phyloP scores from a whole-genome alignment of 2,113 vertebrate species.

The Cyprinodon variegatus region DNA sequence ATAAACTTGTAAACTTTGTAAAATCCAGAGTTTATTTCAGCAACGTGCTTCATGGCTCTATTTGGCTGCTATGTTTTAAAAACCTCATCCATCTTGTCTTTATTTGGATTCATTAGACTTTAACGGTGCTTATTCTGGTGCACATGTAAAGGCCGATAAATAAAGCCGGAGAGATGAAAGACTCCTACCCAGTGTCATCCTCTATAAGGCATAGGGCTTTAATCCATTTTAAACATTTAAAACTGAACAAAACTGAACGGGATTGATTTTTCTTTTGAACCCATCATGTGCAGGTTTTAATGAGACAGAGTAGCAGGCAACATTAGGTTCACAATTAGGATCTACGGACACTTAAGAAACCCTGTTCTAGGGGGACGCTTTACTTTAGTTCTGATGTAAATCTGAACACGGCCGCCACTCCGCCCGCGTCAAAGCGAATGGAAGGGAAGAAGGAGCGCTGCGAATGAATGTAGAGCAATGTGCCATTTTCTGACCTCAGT shows the following conservation, averaged over 20 bases:
- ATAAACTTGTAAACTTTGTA: conserved; percentile 31
- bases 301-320: conserved; percentile 25
- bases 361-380: conserved; percentile 52
- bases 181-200: conserved; percentile 15
- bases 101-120: conserved; percentile 34
- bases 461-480: conserved; percentile 80
- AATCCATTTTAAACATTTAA: conserved; percentile 13
- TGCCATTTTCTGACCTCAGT: conserved; percentile 78
- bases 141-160: conserved; percentile 5
- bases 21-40: conserved; percentile 32
- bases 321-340: conserved; percentile 29
- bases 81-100: conserved; percentile 36
- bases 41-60: conserved; percentile 43
- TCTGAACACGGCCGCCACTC: conserved; percentile 13
- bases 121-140: conserved; percentile 3
- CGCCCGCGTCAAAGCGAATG: conserved; percentile 7
- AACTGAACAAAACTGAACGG: conserved; percentile 46
- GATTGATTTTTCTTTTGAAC: conserved; percentile 52
- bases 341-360: conserved; percentile 48
- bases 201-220: conserved; percentile 15
- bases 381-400: conserved; percentile 51
- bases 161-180: conserved; percentile 6
- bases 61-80: conserved; percentile 22
- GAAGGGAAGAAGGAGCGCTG: conserved; percentile 53
- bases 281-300: conserved; percentile 30